phyloP scores from a whole-genome alignment of 2,888 invertebrate genomes.

The Rhaphigaster nebulosa region DNA sequence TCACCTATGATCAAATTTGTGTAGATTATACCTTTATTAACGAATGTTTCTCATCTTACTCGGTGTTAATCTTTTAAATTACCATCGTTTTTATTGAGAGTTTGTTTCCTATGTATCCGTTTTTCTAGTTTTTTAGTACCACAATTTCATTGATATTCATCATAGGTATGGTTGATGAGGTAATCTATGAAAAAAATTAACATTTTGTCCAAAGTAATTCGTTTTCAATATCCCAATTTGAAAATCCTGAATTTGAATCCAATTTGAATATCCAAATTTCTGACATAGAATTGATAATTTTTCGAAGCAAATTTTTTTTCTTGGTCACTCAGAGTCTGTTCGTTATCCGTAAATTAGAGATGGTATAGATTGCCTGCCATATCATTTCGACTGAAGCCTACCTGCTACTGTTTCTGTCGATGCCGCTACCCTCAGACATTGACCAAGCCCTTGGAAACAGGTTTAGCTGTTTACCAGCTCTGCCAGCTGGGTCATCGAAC shows the following conservation, averaged over 20 bases:
- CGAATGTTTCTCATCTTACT: background rate
- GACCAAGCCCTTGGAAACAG: slow-evolving; percentile 35
- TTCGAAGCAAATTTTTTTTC: background rate
- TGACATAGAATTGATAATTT: background rate
- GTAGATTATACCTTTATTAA: background rate
- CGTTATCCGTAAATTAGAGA: background rate
- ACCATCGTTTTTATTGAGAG: background rate
- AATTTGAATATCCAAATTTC: too few species aligned
- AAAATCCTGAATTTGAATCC: too few species aligned
- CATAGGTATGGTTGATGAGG: background rate
- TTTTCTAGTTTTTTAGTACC: background rate
- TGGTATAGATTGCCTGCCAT: background rate
- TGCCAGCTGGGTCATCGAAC: slow-evolving; percentile 39
- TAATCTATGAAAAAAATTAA: background rate
- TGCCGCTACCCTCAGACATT: background rate
- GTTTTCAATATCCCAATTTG: too few species aligned
- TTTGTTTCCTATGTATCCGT: background rate
- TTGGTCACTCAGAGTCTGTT: background rate
- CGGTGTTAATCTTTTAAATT: background rate
- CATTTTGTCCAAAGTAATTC: too few species aligned
- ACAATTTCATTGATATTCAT: background rate
- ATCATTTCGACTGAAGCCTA: background rate
- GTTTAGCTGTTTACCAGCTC: slow-evolving; percentile 46
- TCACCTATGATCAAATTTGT: background rate
- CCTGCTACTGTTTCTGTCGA: background rate